Percentiles rank a stretch among this genome's conserved stretches.
Evolutionary conservation across 2,888 invertebrate genomes (phyloP).

Genomic region (Papilio demoleus): DNA sequence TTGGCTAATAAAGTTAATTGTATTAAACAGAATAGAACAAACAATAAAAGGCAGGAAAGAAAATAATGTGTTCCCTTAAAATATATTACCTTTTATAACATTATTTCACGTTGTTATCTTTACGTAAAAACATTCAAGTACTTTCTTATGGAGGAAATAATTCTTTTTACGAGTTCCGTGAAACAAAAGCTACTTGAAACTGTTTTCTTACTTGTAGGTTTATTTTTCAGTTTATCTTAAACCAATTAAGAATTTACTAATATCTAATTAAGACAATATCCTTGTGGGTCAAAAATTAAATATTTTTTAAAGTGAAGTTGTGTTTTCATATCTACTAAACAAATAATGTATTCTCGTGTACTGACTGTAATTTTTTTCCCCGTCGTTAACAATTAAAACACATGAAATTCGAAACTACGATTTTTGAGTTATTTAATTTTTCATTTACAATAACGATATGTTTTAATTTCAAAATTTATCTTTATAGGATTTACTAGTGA

Average conservation of each 20-base stretch:
- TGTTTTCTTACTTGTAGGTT: not conserved
- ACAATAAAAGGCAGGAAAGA: not conserved
- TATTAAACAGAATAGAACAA: not conserved
- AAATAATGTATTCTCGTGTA: too few species aligned
- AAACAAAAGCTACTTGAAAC: not conserved
- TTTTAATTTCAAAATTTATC: too few species aligned
- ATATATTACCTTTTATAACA: not conserved
- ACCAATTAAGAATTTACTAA: not conserved
- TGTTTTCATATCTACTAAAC: too few species aligned
- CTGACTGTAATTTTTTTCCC: too few species aligned
- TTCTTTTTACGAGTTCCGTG: not conserved
- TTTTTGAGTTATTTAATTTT: too few species aligned
- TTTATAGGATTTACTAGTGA: too few species aligned
- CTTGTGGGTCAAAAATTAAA: too few species aligned
- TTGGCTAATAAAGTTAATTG: too few species aligned
- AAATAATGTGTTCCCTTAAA: not conserved
- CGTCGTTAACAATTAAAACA: too few species aligned
- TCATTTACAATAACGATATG: too few species aligned
- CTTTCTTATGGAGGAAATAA: not conserved
- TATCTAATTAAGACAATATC: not conserved
- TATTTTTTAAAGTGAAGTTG: too few species aligned
- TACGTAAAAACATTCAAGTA: not conserved
- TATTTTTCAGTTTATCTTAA: not conserved
- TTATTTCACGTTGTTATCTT: slow-evolving; percentile 1
- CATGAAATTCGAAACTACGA: too few species aligned